These are phyloP conservation scores for Potamilus streckersoni DNA, from an alignment of 1,140 invertebrate genomes.

Conservation along the genomic window DNA sequence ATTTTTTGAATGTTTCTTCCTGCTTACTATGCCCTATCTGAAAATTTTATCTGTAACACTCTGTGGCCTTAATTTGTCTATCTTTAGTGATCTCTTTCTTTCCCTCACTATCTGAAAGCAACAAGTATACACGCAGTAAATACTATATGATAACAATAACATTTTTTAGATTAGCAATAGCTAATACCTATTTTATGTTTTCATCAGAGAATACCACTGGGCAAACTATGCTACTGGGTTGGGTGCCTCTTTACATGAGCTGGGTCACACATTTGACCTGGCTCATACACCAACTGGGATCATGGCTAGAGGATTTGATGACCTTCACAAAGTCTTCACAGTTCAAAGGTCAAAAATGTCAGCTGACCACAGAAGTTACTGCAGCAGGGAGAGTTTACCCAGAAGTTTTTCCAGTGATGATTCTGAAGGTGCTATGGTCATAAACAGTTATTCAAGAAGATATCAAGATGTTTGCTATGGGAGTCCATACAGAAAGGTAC, in stretches of 20 bases:
- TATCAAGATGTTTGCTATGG: slow-evolving; percentile 55
- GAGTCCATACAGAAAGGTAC: slow-evolving; percentile 58
- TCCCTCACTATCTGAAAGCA: no score
- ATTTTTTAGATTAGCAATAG: no score
- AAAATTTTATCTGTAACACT: no score
- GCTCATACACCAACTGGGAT: slow-evolving; percentile 91
- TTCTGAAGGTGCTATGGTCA: slow-evolving; percentile 3
- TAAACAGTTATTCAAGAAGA: slow-evolving; percentile 10
- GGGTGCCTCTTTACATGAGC: slow-evolving; percentile 93
- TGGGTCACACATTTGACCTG: slow-evolving; percentile 94
- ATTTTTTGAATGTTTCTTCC: no score
- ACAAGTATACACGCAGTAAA: no score
- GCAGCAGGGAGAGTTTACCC: neutral
- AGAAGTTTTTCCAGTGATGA: slow-evolving; percentile 3
- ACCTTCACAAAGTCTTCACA: slow-evolving; percentile 82
- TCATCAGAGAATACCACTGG: slow-evolving; percentile 71
- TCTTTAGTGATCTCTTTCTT: no score
- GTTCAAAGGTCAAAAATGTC: slow-evolving; percentile 45
- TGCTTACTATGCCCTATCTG: no score
- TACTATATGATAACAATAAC: no score
- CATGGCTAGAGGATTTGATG: slow-evolving; percentile 95
- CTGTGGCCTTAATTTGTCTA: no score
- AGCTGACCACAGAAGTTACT: neutral
- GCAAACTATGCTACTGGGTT: slow-evolving; percentile 92
- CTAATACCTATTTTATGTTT: slow-evolving; percentile 7